Evolutionary conservation across 2,797 vertebrate genomes (phyloP).

Genomic region (Notamacropus eugenii): DNA sequence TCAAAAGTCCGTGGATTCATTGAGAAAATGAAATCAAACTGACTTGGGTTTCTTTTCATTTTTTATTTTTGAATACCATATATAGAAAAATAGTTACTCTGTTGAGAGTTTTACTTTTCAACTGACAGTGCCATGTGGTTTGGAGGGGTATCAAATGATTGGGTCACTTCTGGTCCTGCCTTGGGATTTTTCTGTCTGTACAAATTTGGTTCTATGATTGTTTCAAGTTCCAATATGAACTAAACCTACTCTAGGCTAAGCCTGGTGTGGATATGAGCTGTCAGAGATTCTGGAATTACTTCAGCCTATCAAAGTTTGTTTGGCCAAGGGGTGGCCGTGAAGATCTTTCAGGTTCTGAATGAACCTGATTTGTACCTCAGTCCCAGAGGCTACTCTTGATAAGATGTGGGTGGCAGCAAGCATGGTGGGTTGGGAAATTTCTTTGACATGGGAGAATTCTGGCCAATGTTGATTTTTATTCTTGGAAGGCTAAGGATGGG

Average conservation of each 20-base stretch:
- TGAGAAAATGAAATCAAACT: neutral
- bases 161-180: neutral
- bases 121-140: neutral
- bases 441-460: conserved; percentile 1
- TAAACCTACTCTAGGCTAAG: neutral
- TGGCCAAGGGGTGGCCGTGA: neutral
- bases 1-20: neutral
- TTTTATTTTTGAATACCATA: neutral
- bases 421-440: neutral
- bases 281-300: neutral
- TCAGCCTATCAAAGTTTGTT: neutral
- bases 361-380: neutral
- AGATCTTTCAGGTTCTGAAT: neutral
- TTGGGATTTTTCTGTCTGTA: neutral
- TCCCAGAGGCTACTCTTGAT: conserved; percentile 13
- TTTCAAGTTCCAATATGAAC: conserved; percentile 14
- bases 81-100: neutral
- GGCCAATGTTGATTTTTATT: conserved; percentile 13
- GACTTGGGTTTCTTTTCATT: neutral
- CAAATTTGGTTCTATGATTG: neutral
- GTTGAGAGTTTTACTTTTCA: neutral
- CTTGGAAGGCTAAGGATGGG: neutral
- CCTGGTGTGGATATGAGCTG: neutral
- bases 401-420: neutral
- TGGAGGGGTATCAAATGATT: neutral